phyloP scores from a whole-genome alignment of 1,140 invertebrate species.

The Argopecten irradians region DNA sequence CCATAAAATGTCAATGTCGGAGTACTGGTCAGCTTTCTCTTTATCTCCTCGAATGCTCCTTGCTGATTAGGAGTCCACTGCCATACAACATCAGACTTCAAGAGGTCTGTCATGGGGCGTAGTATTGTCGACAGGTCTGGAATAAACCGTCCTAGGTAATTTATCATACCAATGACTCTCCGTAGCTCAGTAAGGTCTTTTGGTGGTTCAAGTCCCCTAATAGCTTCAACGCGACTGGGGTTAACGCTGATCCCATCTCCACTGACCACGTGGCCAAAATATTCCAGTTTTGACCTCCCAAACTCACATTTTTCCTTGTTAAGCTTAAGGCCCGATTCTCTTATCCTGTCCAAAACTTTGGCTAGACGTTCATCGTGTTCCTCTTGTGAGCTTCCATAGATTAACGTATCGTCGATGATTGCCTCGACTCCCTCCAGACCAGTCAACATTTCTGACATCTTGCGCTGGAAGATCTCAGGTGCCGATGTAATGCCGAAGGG shows the following conservation, averaged over 20 bases:
- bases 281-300: slow-evolving; percentile 41
- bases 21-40: slow-evolving; percentile 21
- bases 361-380: no score
- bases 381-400: no score
- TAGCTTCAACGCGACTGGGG: slow-evolving; percentile 73
- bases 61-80: slow-evolving; percentile 36
- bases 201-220: slow-evolving; percentile 73
- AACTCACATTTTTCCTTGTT: no score
- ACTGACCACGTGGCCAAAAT: slow-evolving; percentile 51
- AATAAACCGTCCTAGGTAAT: slow-evolving; percentile 72
- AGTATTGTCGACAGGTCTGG: slow-evolving; percentile 39
- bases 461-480: no score
- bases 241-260: slow-evolving; percentile 70
- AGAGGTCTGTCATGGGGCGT: slow-evolving; percentile 34
- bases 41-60: slow-evolving; percentile 33
- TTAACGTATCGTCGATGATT: no score
- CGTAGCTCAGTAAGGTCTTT: slow-evolving; percentile 69
- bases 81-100: slow-evolving; percentile 40
- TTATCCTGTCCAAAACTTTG: no score
- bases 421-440: no score
- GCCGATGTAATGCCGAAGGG: no score
- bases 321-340: no score
- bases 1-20: slow-evolving; percentile 35
- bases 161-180: no score
- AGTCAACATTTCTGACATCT: no score